Evolutionary conservation across 2,888 invertebrate species (phyloP).

Genomic region (Myopa testacea): DNA sequence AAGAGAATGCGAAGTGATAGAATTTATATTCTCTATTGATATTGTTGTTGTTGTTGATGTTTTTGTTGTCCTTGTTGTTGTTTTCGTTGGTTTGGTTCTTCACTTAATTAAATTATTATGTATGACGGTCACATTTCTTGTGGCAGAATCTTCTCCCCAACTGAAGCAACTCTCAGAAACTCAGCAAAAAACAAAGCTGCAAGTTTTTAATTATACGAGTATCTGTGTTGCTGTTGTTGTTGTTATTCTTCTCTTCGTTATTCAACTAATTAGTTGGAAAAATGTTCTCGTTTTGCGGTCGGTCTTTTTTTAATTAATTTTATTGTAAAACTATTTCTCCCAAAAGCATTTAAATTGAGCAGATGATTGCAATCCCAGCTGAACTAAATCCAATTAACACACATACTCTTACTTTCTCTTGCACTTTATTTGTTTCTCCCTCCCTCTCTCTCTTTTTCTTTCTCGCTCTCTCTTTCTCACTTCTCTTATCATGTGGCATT

Average conservation of each 20-base stretch:
- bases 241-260: neutral
- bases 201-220: too few species aligned
- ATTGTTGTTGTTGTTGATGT: too few species aligned
- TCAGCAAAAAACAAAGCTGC: too few species aligned
- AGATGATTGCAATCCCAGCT: neutral
- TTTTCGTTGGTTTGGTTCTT: too few species aligned
- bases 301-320: neutral
- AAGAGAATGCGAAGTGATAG: too few species aligned
- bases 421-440: neutral
- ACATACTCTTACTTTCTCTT: neutral
- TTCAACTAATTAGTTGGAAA: neutral
- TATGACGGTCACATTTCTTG: neutral
- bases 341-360: neutral
- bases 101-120: too few species aligned
- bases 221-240: too few species aligned
- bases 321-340: neutral
- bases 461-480: neutral
- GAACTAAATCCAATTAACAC: neutral
- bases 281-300: neutral
- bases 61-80: too few species aligned
- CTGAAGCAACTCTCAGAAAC: too few species aligned
- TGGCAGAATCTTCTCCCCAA: too few species aligned
- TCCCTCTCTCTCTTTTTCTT: neutral
- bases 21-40: too few species aligned
- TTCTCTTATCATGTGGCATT: neutral